These are phyloP conservation scores for Acrobeloides nanus DNA, from an alignment of 2,888 invertebrate genomes.

Conservation along the genomic window DNA sequence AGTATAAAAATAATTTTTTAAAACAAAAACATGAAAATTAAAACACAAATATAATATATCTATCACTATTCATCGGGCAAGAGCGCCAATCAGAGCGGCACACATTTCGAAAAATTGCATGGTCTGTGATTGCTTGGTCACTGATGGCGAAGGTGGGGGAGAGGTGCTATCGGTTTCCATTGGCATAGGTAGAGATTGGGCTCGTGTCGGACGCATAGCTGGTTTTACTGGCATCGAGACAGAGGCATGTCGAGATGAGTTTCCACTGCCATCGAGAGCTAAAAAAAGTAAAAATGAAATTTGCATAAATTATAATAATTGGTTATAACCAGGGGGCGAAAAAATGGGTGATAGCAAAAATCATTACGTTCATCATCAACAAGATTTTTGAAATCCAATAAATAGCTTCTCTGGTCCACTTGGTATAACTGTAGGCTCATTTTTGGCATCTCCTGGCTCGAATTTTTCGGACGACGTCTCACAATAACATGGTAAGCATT, in stretches of 20 bases:
- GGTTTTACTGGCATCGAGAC: slow-evolving; percentile 51
- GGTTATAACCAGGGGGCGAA: neutral
- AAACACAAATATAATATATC: too few relatives aligned
- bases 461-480: slow-evolving; percentile 68
- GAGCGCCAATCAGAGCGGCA: slow-evolving; percentile 90
- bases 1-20: too few relatives aligned
- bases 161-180: too few relatives aligned
- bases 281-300: neutral
- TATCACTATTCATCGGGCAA: slow-evolving; percentile 72
- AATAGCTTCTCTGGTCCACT: slow-evolving; percentile 93
- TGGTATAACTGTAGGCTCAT: slow-evolving; percentile 98
- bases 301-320: neutral
- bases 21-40: too few relatives aligned
- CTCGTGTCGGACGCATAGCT: slow-evolving; percentile 37
- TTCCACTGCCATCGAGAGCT: slow-evolving; percentile 33
- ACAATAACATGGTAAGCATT: slow-evolving; percentile 92
- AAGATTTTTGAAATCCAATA: slow-evolving; percentile 90
- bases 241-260: slow-evolving; percentile 51
- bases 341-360: slow-evolving; percentile 8
- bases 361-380: slow-evolving; percentile 53
- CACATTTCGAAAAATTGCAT: slow-evolving; percentile 99
- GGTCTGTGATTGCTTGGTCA: slow-evolving; percentile 69
- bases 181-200: slow-evolving; percentile 47
- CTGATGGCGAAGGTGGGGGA: slow-evolving; percentile 3
- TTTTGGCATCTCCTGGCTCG: slow-evolving; percentile 60